Evolutionary conservation across 2,888 invertebrate species (phyloP), one percentile per base, ranked within the genome.

Genomic region (Drosophila pullipes): DNA sequence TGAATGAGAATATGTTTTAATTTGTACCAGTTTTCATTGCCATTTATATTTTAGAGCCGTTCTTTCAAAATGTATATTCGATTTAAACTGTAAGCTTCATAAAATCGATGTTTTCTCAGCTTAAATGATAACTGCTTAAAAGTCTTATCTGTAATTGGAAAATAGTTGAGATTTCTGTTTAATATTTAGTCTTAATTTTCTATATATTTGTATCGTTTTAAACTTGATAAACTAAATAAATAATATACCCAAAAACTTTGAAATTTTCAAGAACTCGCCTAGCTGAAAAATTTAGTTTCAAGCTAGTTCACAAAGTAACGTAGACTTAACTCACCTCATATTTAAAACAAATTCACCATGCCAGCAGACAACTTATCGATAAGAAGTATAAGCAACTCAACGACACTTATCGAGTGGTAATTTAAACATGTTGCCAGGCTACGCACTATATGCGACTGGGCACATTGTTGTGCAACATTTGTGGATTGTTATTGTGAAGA

Each of bases 401-500:
- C 22, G 7, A 28, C 5, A 28, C 6, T 30, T 28, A 55, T 37
- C 28, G 55, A 55, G 13, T 9, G 13, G 7, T n/a, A 33, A 33
- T n/a, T 25, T 16, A 54, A 30, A 33, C 58, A 78, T 78, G 81
- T 67, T 76, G 81, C 80, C 13, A 72, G 37, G 31, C 44, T 5
- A n/a, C 72, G 30, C 49, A 37, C 35, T 18, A 18, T 31, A 28
- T 13, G 11, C 16, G 57, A 18, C n/a, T 30, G 53, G 47, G 35
- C 47, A 66, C 65, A 65, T 55, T 76, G 80, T 80, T 80, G 66
- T 11, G 81, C 71, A 81, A 78, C 78, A 78, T 72, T 61, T 25
- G 10, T 18, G 5, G 13, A 18, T 52, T 53, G 62, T 71, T 78
- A 78, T 78, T 81, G 76, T 68, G 10, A 58, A 71, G 64, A 71